Base-by-base conservation (phyloP, 1,140 invertebrate species). In the Nebria ingens region DNA sequence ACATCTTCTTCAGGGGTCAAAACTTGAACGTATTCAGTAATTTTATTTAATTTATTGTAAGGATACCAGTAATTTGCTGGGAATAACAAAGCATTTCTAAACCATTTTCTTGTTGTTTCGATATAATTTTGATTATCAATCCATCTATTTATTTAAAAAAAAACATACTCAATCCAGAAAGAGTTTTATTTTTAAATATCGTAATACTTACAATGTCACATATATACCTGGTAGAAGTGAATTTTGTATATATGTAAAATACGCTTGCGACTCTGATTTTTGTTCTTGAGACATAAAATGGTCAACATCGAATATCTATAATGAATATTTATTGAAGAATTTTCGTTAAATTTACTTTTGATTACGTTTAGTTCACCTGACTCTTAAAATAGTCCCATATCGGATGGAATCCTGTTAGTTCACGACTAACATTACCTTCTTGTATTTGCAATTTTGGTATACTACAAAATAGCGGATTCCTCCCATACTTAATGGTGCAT, bases 201-300 rank as follows among this genome's bases (percentile, higher is more conserved):
- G 4, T 29, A 29, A 45, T 11, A 45, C 40, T 45, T 45, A 45
- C 40, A 45, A 4, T 11, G 40, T 45, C 9, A 4, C 9, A 17
- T 45, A 17, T 17, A 45, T 45, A 12, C 40, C 40, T 12, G 40
- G 40, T 45, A 45, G 17, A 12, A 45, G 15, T 4, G 6, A 11
- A 45, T 6, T 45, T 12, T 4, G 6, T 12, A 45, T 45, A 45
- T 11, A 45, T 45, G 9, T 45, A 45, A 4, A 11, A 45, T 45
- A 45, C 3, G 40, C 40, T 12, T 11, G 4, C 4, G 40, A 45
- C 4, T 45, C 40, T 12, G 40, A 45, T 45, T 9, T 45, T 45
- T 45, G 40, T 45, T 45, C 40, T 45, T 45, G 40, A 45, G 6
- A 45, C 40, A 45, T 45, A 45, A 45, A 45, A 12, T 45, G 40